Evolutionary conservation across 1,140 invertebrate species (phyloP).

Genomic region (Heliconius hewitsoni): DNA sequence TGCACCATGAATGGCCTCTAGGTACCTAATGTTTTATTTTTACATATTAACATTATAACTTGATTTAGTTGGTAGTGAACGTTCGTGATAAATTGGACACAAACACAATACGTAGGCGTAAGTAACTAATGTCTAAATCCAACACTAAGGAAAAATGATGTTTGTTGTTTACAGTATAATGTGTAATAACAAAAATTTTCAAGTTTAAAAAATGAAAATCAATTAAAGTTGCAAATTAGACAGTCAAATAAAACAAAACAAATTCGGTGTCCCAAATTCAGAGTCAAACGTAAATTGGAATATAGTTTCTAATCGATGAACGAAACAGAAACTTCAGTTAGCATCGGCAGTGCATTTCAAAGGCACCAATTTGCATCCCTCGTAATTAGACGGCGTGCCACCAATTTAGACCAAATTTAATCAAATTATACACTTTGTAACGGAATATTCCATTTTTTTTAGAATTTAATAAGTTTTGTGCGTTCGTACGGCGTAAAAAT

Average conservation of each 20-base stretch:
- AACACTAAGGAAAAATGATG: too few species aligned
- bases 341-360: conserved; percentile 49
- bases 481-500: not conserved
- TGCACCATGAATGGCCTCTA: too few species aligned
- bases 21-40: too few species aligned
- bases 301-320: conserved; percentile 24
- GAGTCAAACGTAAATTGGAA: conserved; percentile 18
- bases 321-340: conserved; percentile 32
- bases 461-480: not conserved
- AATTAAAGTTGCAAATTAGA: not conserved
- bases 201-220: not conserved
- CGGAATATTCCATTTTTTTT: not conserved
- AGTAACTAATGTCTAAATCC: too few species aligned
- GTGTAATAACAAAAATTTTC: too few species aligned
- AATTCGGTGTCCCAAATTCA: not conserved
- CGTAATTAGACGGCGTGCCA: conserved; percentile 50
- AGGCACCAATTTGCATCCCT: conserved; percentile 53
- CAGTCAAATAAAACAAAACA: not conserved
- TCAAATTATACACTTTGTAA: conserved; percentile 10
- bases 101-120: too few species aligned
- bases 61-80: too few species aligned
- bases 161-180: too few species aligned
- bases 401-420: conserved; percentile 32
- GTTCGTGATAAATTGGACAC: too few species aligned
- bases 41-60: too few species aligned